Conservation (phyloP, 1,140 invertebrate genomes). For the Cyclargus thomasi region DNA sequence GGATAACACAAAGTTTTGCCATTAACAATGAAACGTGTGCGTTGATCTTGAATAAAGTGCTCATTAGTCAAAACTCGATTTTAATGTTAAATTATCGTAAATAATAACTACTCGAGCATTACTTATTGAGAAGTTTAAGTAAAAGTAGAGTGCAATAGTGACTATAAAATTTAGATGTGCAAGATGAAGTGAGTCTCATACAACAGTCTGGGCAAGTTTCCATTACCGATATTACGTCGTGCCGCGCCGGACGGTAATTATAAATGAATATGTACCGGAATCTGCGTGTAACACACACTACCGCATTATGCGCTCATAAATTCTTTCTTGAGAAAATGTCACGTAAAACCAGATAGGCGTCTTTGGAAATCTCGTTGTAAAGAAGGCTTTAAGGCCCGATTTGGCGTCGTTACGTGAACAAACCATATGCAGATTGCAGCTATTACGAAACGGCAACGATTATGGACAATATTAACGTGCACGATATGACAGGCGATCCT, state of each 20-base stretch:
- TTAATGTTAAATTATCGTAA: background rate
- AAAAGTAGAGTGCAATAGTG: background rate
- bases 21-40: background rate
- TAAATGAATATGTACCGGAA: conserved; percentile 11
- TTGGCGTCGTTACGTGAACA: background rate
- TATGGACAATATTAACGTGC: background rate
- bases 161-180: background rate
- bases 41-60: background rate
- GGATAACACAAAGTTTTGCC: background rate
- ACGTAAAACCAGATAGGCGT: background rate
- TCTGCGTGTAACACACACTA: background rate
- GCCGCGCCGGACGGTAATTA: conserved; percentile 15
- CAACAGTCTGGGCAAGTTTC: conserved; percentile 17
- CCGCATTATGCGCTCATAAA: background rate
- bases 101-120: too few relatives aligned
- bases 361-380: background rate
- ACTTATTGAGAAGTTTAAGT: background rate
- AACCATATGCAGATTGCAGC: background rate
- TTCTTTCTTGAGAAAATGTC: background rate
- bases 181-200: conserved; percentile 2
- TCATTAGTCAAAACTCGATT: background rate
- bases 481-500: background rate
- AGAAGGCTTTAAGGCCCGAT: background rate
- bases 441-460: background rate
- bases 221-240: conserved; percentile 17